Percentiles rank a stretch among this genome's conserved stretches.
Conservation (phyloP, 2,797 vertebrate genomes). For the Hemitrygon akajei region DNA sequence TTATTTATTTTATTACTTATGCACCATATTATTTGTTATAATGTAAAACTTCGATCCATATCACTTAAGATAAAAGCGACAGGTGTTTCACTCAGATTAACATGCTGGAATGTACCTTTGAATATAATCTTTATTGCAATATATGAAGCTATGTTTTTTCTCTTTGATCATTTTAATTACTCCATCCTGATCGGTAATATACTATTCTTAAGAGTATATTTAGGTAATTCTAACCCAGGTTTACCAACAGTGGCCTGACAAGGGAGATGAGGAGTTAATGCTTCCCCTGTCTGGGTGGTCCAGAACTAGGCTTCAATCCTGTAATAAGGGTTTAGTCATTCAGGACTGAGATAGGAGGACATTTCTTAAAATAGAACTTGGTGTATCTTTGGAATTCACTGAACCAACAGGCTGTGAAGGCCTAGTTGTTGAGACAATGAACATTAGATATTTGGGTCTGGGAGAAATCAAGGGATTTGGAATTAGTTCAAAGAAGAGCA, state of each 20-base stretch:
- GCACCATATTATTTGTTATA: constrained; percentile 60
- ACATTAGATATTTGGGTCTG: no score
- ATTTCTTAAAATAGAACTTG: no score
- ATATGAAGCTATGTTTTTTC: neutral
- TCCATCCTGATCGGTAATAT: neutral
- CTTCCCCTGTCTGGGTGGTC: no score
- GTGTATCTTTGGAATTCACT: neutral
- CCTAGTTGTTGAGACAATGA: no score
- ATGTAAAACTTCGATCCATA: constrained; percentile 42
- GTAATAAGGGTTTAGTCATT: no score
- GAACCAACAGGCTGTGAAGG: no score
- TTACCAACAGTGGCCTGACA: neutral
- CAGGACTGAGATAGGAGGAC: no score
- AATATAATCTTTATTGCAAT: neutral
- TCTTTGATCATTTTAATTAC: neutral
- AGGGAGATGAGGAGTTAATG: no score
- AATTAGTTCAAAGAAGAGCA: no score
- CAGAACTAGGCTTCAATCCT: no score
- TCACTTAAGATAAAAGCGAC: neutral
- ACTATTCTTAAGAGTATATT: neutral
- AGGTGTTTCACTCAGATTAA: neutral
- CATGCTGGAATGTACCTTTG: neutral
- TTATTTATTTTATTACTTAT: constrained; percentile 66
- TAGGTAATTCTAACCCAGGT: neutral
- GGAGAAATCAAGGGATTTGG: no score